phyloP scores from a whole-genome alignment of 2,888 invertebrate species.

The Helobdella robusta region DNA sequence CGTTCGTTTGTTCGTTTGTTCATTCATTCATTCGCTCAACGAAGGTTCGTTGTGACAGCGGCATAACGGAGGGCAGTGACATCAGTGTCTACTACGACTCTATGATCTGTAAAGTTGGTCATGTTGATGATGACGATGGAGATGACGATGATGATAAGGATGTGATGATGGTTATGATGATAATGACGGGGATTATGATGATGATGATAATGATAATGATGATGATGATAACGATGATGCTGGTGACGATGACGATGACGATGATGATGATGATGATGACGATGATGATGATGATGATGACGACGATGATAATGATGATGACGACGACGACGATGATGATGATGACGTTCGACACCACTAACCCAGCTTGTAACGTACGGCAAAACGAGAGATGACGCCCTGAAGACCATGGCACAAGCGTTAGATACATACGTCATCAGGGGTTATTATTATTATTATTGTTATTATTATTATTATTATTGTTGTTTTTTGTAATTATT shows the following conservation, averaged over 20 bases:
- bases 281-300: conserved; percentile 21
- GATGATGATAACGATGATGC: not conserved
- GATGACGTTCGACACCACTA: no score
- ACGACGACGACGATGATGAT: conserved; percentile 18
- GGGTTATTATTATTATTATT: not conserved
- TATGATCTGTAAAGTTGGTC: conserved; percentile 58
- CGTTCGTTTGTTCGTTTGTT: not conserved
- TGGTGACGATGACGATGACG: conserved; percentile 6
- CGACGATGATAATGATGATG: conserved; percentile 20
- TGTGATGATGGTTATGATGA: conserved; percentile 1
- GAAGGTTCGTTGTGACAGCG: conserved; percentile 60
- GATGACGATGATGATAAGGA: conserved; percentile 9
- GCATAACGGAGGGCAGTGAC: conserved; percentile 60
- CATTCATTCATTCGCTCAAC: not conserved
- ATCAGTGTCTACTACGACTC: conserved; percentile 64
- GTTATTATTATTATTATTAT: not conserved
- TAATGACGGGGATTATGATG: not conserved
- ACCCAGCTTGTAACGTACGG: conserved; percentile 57
- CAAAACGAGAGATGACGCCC: conserved; percentile 46
- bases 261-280: conserved; percentile 21
- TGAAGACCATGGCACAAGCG: conserved; percentile 53
- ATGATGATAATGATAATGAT: conserved; percentile 18
- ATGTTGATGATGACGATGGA: not conserved
- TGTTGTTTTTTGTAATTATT: not conserved
- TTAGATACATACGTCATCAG: conserved; percentile 49